These are phyloP conservation scores for Monopis laevigella DNA, from an alignment of 2,888 invertebrate genomes.

Conservation along the genomic window DNA sequence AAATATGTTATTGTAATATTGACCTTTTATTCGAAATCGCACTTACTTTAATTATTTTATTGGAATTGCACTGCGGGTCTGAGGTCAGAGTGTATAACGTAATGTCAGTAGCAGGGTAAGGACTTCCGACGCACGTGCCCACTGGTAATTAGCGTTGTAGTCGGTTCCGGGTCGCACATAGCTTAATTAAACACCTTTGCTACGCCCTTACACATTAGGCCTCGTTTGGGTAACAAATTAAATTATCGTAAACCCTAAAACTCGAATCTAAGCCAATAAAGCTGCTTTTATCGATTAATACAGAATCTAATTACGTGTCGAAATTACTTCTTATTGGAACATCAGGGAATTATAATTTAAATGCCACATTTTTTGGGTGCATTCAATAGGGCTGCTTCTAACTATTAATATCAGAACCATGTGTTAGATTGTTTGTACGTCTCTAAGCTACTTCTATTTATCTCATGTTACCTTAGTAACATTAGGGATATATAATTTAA, in stretches of 20 bases:
- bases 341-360: not conserved
- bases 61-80: constrained; percentile 3
- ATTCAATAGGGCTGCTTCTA: too few species aligned
- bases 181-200: constrained; percentile 35
- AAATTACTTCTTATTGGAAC: not conserved
- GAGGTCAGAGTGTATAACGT: not conserved
- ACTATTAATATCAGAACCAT: too few species aligned
- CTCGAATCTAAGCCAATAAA: too few species aligned
- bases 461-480: too few species aligned
- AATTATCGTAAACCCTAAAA: constrained; percentile 31
- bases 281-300: too few species aligned
- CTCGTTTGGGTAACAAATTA: constrained; percentile 27
- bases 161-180: constrained; percentile 17
- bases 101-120: constrained; percentile 4
- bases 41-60: constrained; percentile 7
- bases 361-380: not conserved
- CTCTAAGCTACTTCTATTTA: too few species aligned
- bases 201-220: constrained; percentile 18
- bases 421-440: too few species aligned
- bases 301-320: constrained; percentile 21
- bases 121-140: not conserved
- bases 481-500: too few species aligned
- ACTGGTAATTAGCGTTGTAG: constrained; percentile 22
- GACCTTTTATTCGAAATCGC: too few species aligned
- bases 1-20: too few species aligned